phyloP scores from a whole-genome alignment of 2,113 vertebrate genomes.

The Girardinichthys multiradiatus region DNA sequence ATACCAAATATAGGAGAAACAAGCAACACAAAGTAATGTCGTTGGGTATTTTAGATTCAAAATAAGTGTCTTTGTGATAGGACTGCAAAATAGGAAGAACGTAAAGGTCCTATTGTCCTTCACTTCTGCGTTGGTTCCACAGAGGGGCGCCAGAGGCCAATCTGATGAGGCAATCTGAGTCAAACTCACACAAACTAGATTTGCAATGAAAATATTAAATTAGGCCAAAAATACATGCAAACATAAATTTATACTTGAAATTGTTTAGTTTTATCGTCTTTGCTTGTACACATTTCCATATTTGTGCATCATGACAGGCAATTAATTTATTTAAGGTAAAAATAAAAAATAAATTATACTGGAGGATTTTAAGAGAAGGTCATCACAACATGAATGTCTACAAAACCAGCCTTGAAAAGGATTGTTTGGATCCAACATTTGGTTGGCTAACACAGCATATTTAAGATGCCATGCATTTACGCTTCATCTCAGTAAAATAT shows the following conservation, averaged over 20 bases:
- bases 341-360: no score
- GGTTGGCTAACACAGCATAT: neutral
- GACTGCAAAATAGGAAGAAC: neutral
- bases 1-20: neutral
- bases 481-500: neutral
- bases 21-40: neutral
- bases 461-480: neutral
- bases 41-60: neutral
- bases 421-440: neutral
- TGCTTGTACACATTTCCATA: no score
- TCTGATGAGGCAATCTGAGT: neutral
- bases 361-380: no score
- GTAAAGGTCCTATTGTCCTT: neutral
- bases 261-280: no score
- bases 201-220: neutral
- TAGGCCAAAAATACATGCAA: no score
- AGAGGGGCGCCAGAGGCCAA: conserved; percentile 71
- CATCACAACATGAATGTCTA: neutral
- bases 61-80: neutral
- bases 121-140: conserved; percentile 50
- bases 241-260: no score
- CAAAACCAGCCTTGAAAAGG: no score
- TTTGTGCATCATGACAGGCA: no score
- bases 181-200: neutral
- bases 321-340: no score